Conservation (phyloP, 2,797 vertebrate species). For the Lacerta viridis region DNA sequence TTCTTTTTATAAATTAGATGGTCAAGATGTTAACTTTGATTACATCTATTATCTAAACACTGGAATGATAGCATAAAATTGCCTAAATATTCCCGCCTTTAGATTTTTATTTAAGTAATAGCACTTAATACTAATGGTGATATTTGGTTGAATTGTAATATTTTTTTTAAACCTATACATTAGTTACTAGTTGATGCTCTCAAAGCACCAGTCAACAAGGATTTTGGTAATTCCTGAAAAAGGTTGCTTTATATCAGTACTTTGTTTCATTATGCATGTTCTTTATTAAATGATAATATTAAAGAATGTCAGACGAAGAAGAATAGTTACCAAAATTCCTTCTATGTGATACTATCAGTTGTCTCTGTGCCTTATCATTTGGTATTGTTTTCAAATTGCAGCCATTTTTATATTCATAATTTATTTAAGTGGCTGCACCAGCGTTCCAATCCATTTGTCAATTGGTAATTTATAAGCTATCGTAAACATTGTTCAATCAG, state of each 20-base stretch:
- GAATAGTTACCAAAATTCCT: conserved; percentile 8
- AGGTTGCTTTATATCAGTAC: not conserved
- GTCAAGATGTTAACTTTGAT: conserved; percentile 73
- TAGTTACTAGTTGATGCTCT: conserved; percentile 44
- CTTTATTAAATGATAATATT: not conserved
- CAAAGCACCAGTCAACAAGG: not conserved
- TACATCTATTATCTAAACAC: conserved; percentile 59
- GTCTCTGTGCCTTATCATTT: conserved; percentile 66
- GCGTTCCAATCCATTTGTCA: conserved; percentile 54
- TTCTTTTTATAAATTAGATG: conserved; percentile 67
- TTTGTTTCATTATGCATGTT: not conserved
- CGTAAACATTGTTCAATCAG: conserved; percentile 69
- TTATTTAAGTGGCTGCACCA: conserved; percentile 54
- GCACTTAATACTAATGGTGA: conserved; percentile 57
- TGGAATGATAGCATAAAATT: conserved; percentile 67
- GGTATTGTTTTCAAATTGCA: conserved; percentile 58
- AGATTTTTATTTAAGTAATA: conserved; percentile 76
- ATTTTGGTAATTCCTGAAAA: conserved; percentile 37
- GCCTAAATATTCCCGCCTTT: conserved; percentile 62
- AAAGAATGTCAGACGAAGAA: conserved; percentile 4
- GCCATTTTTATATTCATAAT: conserved; percentile 61
- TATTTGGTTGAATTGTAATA: conserved; percentile 68
- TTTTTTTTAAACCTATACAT: conserved; percentile 64
- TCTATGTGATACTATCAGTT: conserved; percentile 50
- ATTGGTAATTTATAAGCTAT: conserved; percentile 52